A percentile compares a stretch with the other conserved stretches of the same genome.
Evolutionary conservation across 2,797 vertebrate species (phyloP).

Genomic region (Malacoctenus gilli): DNA sequence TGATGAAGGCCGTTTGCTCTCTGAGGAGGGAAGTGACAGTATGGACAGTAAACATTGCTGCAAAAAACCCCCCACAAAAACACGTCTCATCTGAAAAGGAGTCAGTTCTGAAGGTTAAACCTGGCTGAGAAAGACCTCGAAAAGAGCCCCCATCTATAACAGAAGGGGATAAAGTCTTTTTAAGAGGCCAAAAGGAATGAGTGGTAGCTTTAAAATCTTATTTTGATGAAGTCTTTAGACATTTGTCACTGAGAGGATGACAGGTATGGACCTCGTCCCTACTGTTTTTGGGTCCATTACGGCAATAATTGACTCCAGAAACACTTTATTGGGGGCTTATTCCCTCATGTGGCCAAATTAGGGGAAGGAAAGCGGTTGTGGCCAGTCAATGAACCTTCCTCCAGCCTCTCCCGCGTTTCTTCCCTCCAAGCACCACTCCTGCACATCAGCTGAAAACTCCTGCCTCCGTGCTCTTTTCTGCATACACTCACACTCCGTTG

Average conservation of each 20-base stretch:
- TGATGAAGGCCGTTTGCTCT: constrained; percentile 25
- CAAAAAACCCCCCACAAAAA: neutral
- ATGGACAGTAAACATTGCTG: neutral
- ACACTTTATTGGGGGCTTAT: neutral
- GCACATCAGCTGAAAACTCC: constrained; percentile 52
- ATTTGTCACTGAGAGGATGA: too few relatives aligned
- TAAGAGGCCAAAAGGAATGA: too few relatives aligned
- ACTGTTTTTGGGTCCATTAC: too few relatives aligned
- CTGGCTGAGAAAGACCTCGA: too few relatives aligned
- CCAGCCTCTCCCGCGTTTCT: constrained; percentile 4
- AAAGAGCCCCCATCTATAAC: too few relatives aligned
- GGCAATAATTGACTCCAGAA: too few relatives aligned
- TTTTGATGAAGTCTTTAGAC: too few relatives aligned
- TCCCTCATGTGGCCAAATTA: neutral
- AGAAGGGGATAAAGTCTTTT: too few relatives aligned
- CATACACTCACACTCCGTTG: constrained; percentile 2
- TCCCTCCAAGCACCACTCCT: constrained; percentile 42
- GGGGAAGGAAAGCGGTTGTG: neutral
- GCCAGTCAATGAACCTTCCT: constrained; percentile 11
- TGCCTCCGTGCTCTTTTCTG: constrained; percentile 42
- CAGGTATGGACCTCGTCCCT: too few relatives aligned
- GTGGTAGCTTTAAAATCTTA: too few relatives aligned
- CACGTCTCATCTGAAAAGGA: too few relatives aligned
- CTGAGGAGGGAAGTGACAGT: constrained; percentile 9
- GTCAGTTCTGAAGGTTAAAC: too few relatives aligned